phyloP scores from a whole-genome alignment of 64 coral and sea anemone species.

The Montipora sp. region DNA sequence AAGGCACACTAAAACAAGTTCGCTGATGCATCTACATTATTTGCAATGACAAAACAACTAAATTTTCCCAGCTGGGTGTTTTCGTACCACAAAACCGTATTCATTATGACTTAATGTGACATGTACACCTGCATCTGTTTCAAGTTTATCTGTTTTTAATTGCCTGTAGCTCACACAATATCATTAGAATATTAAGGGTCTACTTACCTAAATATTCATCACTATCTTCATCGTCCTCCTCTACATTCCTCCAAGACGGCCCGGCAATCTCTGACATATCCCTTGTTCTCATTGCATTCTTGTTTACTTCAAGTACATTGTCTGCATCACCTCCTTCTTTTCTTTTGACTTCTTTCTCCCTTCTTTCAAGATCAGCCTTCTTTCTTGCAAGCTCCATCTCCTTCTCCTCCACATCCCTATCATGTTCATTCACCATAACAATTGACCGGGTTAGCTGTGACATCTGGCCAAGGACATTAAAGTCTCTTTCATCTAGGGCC shows the following conservation, averaged over 20 bases:
- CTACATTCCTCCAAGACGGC: not conserved
- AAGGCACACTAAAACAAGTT: not conserved
- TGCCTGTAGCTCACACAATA: not conserved
- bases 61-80: not conserved
- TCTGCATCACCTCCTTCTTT: not conserved
- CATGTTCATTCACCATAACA: constrained; percentile 47
- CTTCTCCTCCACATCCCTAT: constrained; percentile 40
- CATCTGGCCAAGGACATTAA: constrained; percentile 55
- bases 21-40: not conserved
- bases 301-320: not conserved
- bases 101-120: not conserved
- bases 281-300: not conserved
- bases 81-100: not conserved
- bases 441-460: constrained; percentile 48
- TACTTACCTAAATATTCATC: constrained; percentile 34
- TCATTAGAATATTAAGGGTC: not conserved
- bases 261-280: not conserved
- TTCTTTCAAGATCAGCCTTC: constrained; percentile 15
- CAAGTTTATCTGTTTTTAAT: not conserved
- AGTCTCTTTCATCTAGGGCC: constrained; percentile 64
- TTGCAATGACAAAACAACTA: not conserved
- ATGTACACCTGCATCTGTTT: not conserved
- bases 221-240: constrained; percentile 15
- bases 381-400: constrained; percentile 50
- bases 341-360: constrained; percentile 13